Evolutionary conservation across 2,113 vertebrate species (phyloP).

Genomic region (Thalassoma bifasciatum): DNA sequence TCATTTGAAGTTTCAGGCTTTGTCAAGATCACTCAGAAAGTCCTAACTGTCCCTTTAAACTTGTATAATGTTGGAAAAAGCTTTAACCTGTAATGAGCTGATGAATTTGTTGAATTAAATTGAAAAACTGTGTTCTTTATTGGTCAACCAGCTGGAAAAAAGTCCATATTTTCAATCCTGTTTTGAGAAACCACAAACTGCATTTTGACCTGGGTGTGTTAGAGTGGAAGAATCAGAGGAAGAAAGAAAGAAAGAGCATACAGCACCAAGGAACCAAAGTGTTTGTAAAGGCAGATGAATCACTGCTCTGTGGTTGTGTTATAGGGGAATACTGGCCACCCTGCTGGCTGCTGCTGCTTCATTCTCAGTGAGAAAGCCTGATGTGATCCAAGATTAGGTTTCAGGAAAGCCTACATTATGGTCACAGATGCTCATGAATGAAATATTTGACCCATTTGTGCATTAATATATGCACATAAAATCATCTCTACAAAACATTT

Average conservation of each 20-base stretch:
- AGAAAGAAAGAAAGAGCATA: background rate
- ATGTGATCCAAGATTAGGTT: constrained; percentile 17
- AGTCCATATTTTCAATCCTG: too few species aligned
- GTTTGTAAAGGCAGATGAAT: constrained; percentile 69
- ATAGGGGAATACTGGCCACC: constrained; percentile 54
- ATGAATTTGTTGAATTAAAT: too few species aligned
- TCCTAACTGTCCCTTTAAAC: too few species aligned
- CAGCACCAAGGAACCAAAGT: constrained; percentile 22
- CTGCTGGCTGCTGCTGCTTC: constrained; percentile 36
- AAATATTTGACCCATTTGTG: background rate
- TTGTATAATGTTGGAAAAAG: too few species aligned
- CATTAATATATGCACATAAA: background rate
- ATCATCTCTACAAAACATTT: too few species aligned
- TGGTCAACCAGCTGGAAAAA: too few species aligned
- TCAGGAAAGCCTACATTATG: background rate
- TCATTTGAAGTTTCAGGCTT: too few species aligned
- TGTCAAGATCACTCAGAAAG: too few species aligned
- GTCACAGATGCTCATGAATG: background rate
- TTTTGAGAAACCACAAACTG: background rate
- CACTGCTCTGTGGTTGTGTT: constrained; percentile 60
- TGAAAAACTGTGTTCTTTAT: too few species aligned
- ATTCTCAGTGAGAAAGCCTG: constrained; percentile 9
- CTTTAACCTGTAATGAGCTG: too few species aligned
- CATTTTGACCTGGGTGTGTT: background rate
- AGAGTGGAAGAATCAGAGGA: background rate